Base-by-base conservation (phyloP, 1,140 invertebrate species). In the Diabrotica undecimpunctata region DNA sequence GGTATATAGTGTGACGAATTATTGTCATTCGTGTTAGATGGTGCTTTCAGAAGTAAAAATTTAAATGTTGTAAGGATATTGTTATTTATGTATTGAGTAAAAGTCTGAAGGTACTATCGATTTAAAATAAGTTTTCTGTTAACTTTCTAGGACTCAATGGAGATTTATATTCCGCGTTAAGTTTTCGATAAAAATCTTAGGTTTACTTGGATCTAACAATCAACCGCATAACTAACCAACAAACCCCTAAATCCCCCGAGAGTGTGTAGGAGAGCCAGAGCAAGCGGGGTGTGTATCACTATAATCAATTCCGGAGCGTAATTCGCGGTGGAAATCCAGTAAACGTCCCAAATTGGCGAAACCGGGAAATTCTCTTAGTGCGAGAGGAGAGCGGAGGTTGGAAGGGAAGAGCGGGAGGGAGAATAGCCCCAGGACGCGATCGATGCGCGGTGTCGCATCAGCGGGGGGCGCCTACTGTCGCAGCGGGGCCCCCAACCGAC, bases 321-420 rank as follows among this genome's bases (percentile, higher is more conserved):
- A 60, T 60, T 50, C 58, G 12, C 58, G 58, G 58, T 60, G 58
- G 58, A 60, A 60, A 60, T 60, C 58, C 58, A 60, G 58, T 60
- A 60, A 60, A 60, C 39, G 58, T 60, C 46, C 58, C 41, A 60
- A 60, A 60, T 60, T 60, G 58, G 58, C 39, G 58, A 46, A 60
- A 60, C 46, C 58, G 58, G 58, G 58, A 60, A 60, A 60, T 60
- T 60, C 58, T 60, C 58, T 60, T 60, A 60, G 39, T 38, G 37
- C 39, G 12, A 39, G 36, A 37, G 6, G 25, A 12, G 55, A n/a
- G 7, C 13, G 12, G 39, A 60, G 36, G 58, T 8, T 7, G 12
- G 53, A 54, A 13, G 12, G 12, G 12, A 13, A 54, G 41, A 46
- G 41, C 8, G 41, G 41, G 41, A 46, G 11, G 41, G 41, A 46